Evolutionary conservation across 2,888 invertebrate genomes (phyloP), one percentile per base, ranked within the genome.

Genomic region (Anaspis maculata): DNA sequence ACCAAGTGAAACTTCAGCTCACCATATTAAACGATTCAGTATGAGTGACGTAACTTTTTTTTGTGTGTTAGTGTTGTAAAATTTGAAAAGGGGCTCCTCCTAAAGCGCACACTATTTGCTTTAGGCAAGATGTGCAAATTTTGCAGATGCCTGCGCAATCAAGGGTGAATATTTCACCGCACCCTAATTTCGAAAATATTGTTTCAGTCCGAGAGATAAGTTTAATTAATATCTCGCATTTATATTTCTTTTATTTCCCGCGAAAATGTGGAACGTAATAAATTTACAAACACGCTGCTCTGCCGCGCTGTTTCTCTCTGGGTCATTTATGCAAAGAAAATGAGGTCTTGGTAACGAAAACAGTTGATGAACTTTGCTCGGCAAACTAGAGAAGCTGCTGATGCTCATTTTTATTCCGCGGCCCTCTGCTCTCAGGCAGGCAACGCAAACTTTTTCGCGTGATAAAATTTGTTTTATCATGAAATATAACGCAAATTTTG

Each of bases 191-290:
- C 5, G 24, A 24, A 24, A 24, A 24, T 24, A 24, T 24, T 24
- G 24, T 24, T 11, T 24, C 9, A 24, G 11, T 10, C 10, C 24
- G 4, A 5, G 12, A 24, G 24, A 24, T 11, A 11, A 24, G 6
- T 33, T 30, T 37, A 37, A 37, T 37, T 37, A 37, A 29, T 26
- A 29, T 6, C 33, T 6, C 7, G 21, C 37, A 33, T 33, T 37
- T 33, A 23, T n/a, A n/a, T 37, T 37, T 33, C 33, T 29, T 29
- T 37, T 37, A 33, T 37, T 37, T 25, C 15, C 13, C 12, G 19
- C 27, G 22, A 30, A 30, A 33, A 33, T 32, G 31, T 30, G 28
- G 25, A 10, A 13, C 21, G 25, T 30, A 27, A 37, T 37, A 27
- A 37, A 32, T 37, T 15, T 27, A 11, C 21, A 13, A 27, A 31